Evolutionary conservation across 2,797 vertebrate genomes (phyloP).

Genomic region (Stomatorhinus walkeri): DNA sequence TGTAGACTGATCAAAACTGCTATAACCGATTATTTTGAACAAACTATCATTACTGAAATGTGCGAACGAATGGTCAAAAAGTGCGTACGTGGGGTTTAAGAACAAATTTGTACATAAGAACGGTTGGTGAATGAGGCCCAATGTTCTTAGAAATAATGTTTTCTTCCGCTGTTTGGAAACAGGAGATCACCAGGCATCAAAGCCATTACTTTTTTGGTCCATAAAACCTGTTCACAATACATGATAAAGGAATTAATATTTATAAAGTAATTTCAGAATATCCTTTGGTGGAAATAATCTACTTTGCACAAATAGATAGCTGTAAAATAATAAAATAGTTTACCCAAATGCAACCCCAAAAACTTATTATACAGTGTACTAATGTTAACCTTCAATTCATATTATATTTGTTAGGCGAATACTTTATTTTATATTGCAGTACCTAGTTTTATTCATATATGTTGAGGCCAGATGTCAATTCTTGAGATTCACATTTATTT

Average conservation of each 20-base stretch:
- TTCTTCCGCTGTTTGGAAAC: neutral
- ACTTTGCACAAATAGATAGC: neutral
- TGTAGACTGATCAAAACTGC: no score
- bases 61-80: no score
- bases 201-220: neutral
- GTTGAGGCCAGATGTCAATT: neutral
- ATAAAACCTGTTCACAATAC: neutral
- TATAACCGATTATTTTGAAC: no score
- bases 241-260: neutral
- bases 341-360: neutral
- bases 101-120: no score
- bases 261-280: neutral
- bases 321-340: neutral
- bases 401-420: neutral
- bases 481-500: neutral
- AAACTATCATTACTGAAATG: no score
- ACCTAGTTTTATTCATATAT: neutral
- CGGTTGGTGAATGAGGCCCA: no score
- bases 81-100: no score
- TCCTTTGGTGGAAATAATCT: neutral
- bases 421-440: neutral
- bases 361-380: neutral
- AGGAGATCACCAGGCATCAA: neutral
- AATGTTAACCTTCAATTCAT: neutral
- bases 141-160: neutral